Evolutionary conservation across 2,113 vertebrate species (phyloP).

Genomic region (Ahaetulla prasina): DNA sequence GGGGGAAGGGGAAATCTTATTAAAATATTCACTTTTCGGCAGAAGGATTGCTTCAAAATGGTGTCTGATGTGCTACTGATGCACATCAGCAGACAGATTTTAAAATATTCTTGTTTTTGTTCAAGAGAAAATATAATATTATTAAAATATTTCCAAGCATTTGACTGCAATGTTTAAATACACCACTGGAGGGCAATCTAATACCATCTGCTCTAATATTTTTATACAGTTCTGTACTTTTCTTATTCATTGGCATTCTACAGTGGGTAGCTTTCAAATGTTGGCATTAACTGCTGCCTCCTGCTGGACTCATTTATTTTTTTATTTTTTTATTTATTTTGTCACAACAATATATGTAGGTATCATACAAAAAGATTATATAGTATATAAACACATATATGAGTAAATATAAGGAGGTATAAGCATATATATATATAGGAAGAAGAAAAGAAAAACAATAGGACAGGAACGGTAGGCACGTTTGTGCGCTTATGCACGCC

Average conservation of each 20-base stretch:
- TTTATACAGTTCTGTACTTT: not conserved
- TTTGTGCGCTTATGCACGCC: no score
- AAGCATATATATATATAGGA: no score
- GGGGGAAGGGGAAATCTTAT: not conserved
- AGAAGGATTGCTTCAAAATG: not conserved
- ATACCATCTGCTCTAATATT: not conserved
- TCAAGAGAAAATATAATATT: not conserved
- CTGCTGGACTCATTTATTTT: no score
- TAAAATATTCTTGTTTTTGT: not conserved
- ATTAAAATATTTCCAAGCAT: not conserved
- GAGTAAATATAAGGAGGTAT: no score
- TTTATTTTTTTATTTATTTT: no score
- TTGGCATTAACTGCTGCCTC: not conserved
- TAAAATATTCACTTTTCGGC: not conserved
- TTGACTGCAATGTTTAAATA: not conserved
- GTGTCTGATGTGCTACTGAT: not conserved
- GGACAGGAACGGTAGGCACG: no score
- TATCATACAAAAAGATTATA: no score
- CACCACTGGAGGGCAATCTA: constrained; percentile 3
- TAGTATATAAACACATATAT: no score
- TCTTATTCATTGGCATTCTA: not conserved
- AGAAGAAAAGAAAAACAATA: no score
- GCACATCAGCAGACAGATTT: not conserved
- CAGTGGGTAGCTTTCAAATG: not conserved
- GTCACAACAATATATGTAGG: no score